Evolutionary conservation across 2,113 vertebrate species (phyloP), one percentile per base, ranked within the genome.

Genomic region (Hippolais icterina): DNA sequence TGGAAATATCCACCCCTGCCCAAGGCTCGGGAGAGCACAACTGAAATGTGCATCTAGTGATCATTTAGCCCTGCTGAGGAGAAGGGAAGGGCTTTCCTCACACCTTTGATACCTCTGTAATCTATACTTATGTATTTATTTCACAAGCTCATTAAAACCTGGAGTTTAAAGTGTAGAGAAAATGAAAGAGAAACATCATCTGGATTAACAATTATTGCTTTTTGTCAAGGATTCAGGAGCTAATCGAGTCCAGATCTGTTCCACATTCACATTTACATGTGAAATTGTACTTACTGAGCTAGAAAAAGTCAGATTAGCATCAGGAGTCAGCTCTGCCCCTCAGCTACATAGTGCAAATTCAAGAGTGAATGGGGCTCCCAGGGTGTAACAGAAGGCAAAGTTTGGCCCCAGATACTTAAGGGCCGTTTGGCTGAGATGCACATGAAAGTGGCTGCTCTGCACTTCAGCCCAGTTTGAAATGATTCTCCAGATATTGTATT

Each of bases 221-320:
- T 93, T 77, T 95, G 88, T 96, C 96, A 95, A 94, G 64, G 93
- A 79, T 53, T 90, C 50, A 25, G 88, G 83, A 96, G 81, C 52
- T 96, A 96, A 96, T 95, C 61, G 61, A 94, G 92, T 93, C 94
- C 96, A 97, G 94, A 95, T 92, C 83, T 92, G 83, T 94, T 94
- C 92, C 94, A 92, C 54, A 37, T 80, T 90, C 83, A 83, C 83
- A 92, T 96, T 93, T 95, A 95, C 86, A 96, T 92, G 90, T 91
- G 91, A 87, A 91, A 83, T 60, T 88, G 66, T 77, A 93, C 83
- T 87, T 82, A 82, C 41, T 79, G 77, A 92, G 53, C 31, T 84
- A 84, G 85, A 86, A 96, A 89, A 94, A 94, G 66, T 85, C 77
- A 66, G 59, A 65, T 83, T 91, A 92, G n/a, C 56, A 87, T 87